Percentiles rank a stretch among this genome's conserved stretches.
Evolutionary conservation across 2,888 invertebrate genomes (phyloP).

Genomic region (Ennomos quercinarius): DNA sequence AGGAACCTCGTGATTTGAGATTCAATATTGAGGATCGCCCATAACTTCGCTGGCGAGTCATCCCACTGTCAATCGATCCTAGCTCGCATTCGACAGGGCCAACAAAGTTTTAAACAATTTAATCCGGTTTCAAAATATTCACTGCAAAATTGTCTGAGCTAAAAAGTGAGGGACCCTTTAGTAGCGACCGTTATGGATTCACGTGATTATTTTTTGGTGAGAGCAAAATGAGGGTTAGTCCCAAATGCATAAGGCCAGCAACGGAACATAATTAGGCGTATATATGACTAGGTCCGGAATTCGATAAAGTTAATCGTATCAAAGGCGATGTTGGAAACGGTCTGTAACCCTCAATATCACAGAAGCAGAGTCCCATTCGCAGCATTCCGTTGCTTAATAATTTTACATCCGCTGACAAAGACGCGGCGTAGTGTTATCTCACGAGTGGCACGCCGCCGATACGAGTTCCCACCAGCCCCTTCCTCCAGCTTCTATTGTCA

Average conservation of each 20-base stretch:
- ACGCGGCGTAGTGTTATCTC: slow-evolving; percentile 77
- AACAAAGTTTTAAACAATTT: slow-evolving; percentile 74
- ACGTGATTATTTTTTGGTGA: slow-evolving; percentile 34
- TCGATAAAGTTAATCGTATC: slow-evolving; percentile 60
- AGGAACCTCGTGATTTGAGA: slow-evolving; percentile 48
- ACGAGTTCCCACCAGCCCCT: slow-evolving; percentile 71
- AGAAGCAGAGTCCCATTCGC: slow-evolving; percentile 62
- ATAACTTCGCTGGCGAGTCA: slow-evolving; percentile 50
- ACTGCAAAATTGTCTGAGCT: slow-evolving; percentile 60
- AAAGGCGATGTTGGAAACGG: slow-evolving; percentile 51
- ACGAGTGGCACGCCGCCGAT: slow-evolving; percentile 78
- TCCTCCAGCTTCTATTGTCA: slow-evolving; percentile 75
- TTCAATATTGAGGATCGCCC: slow-evolving; percentile 54
- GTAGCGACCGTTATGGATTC: slow-evolving; percentile 27
- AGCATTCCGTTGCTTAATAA: slow-evolving; percentile 76
- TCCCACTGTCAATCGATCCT: slow-evolving; percentile 63
- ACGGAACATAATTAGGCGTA: slow-evolving; percentile 47
- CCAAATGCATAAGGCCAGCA: slow-evolving; percentile 16
- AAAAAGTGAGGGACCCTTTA: slow-evolving; percentile 43
- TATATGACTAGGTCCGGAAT: slow-evolving; percentile 46
- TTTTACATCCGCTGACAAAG: slow-evolving; percentile 80
- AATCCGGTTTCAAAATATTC: slow-evolving; percentile 71
- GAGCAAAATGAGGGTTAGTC: slow-evolving; percentile 22
- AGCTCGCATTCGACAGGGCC: slow-evolving; percentile 62
- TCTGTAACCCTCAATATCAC: slow-evolving; percentile 62